Conservation (phyloP, 2,888 invertebrate genomes). For the Silvanus unidentatus region DNA sequence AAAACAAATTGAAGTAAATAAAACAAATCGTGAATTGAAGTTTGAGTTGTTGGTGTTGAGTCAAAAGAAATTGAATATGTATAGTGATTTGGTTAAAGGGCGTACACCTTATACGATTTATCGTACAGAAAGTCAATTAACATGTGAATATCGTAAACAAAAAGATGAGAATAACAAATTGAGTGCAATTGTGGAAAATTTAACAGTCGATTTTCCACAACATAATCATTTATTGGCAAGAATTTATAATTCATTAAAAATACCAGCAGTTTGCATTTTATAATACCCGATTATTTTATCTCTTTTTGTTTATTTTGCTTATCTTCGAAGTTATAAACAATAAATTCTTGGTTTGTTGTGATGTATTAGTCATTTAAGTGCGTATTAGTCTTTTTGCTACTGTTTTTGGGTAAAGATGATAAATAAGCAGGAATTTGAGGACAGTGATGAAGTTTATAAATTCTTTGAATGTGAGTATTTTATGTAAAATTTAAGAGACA, state of each 20-base stretch:
- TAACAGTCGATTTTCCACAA: slow-evolving; percentile 59
- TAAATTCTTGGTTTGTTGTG: too few relatives aligned
- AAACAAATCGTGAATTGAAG: slow-evolving; percentile 47
- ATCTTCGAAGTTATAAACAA: too few relatives aligned
- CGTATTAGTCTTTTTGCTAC: too few relatives aligned
- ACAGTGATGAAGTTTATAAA: too few relatives aligned
- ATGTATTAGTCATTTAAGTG: too few relatives aligned
- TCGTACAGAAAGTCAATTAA: slow-evolving; percentile 46
- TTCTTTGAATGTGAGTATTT: too few relatives aligned
- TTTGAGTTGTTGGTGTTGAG: slow-evolving; percentile 58
- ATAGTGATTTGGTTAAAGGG: slow-evolving; percentile 49
- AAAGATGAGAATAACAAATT: slow-evolving; percentile 55
- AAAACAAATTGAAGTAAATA: slow-evolving; percentile 33
- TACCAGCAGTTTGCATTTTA: slow-evolving; percentile 12
- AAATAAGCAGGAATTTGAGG: too few relatives aligned
- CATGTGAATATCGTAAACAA: slow-evolving; percentile 55
- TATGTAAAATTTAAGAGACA: too few relatives aligned
- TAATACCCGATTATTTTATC: too few relatives aligned
- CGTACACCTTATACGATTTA: slow-evolving; percentile 33
- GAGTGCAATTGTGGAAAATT: slow-evolving; percentile 51
- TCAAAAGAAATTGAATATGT: slow-evolving; percentile 63
- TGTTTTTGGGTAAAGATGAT: too few relatives aligned
- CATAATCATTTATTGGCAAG: slow-evolving; percentile 44
- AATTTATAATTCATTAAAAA: slow-evolving; percentile 51
- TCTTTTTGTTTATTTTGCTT: too few relatives aligned